Conservation (phyloP, 2,113 vertebrate species). For the Elgaria multicarinata region DNA sequence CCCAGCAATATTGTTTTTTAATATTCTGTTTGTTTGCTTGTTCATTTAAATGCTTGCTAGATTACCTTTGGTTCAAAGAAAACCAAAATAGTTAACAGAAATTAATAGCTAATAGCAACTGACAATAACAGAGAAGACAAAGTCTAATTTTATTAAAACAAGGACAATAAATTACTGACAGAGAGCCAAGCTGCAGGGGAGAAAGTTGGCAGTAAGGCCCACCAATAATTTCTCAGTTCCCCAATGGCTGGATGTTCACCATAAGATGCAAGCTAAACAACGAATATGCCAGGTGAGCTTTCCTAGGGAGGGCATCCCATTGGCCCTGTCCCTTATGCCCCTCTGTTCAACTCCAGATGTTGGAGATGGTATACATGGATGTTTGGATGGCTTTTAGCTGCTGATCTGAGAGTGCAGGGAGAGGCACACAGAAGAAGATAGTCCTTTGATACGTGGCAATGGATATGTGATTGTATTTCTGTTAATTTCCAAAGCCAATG, state of each 20-base stretch:
- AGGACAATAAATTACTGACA: background rate
- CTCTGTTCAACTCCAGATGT: no score
- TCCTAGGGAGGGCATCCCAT: background rate
- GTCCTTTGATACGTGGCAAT: background rate
- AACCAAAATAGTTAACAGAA: background rate
- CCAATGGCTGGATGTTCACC: background rate
- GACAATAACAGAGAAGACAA: background rate
- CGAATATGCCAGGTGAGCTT: background rate
- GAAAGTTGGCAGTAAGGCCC: background rate
- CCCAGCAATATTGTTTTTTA: background rate
- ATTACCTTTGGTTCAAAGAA: background rate
- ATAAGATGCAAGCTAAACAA: background rate
- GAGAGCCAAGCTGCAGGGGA: background rate
- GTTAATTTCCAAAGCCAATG: no score
- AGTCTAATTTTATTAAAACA: background rate
- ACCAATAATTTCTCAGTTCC: background rate
- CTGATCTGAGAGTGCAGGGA: no score
- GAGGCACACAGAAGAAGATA: no score
- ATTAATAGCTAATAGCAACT: background rate
- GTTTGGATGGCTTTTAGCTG: no score
- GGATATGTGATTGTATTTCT: background rate
- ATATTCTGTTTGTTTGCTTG: background rate
- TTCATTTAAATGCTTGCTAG: background rate
- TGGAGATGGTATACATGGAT: no score
- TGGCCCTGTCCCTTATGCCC: no score